A percentile compares a stretch with the other conserved stretches of the same genome.
Evolutionary conservation across 2,113 vertebrate genomes (phyloP).

Genomic region (Etheostoma cragini): DNA sequence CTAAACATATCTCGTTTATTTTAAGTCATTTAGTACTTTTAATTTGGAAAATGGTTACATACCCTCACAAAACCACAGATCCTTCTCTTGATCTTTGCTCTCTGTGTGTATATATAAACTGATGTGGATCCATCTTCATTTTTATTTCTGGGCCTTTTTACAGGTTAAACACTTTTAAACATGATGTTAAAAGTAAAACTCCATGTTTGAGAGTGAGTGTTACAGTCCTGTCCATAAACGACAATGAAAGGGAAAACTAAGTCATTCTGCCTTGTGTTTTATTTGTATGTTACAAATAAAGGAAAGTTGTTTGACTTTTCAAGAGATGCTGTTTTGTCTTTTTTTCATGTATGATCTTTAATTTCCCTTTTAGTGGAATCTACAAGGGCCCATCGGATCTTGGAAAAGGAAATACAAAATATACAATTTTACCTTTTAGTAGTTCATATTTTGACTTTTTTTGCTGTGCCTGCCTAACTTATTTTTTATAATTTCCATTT

Average conservation of each 20-base stretch:
- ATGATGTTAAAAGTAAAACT: conserved; percentile 63
- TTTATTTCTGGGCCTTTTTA: conserved; percentile 75
- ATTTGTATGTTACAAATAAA: conserved; percentile 87
- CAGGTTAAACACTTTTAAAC: conserved; percentile 75
- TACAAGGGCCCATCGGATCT: background rate
- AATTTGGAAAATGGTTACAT: conserved; percentile 48
- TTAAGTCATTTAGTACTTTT: conserved; percentile 59
- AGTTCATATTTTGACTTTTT: background rate
- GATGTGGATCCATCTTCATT: conserved; percentile 70
- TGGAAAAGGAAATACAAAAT: background rate
- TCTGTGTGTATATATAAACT: conserved; percentile 68
- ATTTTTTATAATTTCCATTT: background rate
- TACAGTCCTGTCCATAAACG: conserved; percentile 73
- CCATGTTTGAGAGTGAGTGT: conserved; percentile 77
- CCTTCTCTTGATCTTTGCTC: conserved; percentile 51
- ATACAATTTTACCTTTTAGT: no score
- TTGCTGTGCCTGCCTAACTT: background rate
- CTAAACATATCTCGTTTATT: conserved; percentile 59
- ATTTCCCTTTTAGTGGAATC: background rate
- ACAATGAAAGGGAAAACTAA: conserved; percentile 80
- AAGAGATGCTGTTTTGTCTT: background rate
- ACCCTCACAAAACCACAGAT: conserved; percentile 43
- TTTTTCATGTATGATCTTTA: background rate
- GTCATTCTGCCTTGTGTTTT: conserved; percentile 86
- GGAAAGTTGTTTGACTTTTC: conserved; percentile 82